Conservation (phyloP, 2,113 vertebrate genomes). For the Dromas ardeola region DNA sequence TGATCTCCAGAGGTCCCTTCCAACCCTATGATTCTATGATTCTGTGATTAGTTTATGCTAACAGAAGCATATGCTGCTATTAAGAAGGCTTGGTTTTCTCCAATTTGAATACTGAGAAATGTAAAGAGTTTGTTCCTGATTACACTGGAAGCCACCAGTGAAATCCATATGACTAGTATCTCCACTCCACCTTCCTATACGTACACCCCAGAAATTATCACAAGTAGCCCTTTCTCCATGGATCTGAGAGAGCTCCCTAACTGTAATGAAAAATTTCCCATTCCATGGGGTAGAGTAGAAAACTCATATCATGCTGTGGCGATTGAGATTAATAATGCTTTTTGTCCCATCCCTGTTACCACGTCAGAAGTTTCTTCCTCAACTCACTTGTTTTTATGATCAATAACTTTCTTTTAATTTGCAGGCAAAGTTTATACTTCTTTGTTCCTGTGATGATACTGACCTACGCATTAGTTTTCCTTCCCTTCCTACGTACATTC, state of each 20-base stretch:
- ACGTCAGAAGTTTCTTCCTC: neutral
- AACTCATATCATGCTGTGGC: neutral
- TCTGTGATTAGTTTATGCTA: neutral
- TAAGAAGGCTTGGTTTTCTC: neutral
- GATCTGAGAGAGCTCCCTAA: neutral
- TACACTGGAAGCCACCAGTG: neutral
- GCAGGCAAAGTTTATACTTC: neutral
- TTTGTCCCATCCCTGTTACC: neutral
- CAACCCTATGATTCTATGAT: too few relatives aligned
- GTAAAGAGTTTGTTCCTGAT: neutral
- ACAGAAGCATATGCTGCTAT: neutral
- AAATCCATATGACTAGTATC: neutral
- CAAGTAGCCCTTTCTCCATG: neutral
- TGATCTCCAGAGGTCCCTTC: too few relatives aligned
- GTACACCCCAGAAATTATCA: neutral
- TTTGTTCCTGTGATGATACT: neutral
- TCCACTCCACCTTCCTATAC: neutral
- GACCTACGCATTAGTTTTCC: neutral
- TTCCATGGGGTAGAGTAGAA: neutral
- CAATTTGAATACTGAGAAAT: neutral
- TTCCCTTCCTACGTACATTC: neutral
- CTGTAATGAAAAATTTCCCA: neutral
- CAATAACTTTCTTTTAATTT: neutral
- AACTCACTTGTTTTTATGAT: neutral
- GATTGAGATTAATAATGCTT: neutral